Evolutionary conservation across 2,888 invertebrate genomes (phyloP).

Genomic region (Isoperla grammatica): DNA sequence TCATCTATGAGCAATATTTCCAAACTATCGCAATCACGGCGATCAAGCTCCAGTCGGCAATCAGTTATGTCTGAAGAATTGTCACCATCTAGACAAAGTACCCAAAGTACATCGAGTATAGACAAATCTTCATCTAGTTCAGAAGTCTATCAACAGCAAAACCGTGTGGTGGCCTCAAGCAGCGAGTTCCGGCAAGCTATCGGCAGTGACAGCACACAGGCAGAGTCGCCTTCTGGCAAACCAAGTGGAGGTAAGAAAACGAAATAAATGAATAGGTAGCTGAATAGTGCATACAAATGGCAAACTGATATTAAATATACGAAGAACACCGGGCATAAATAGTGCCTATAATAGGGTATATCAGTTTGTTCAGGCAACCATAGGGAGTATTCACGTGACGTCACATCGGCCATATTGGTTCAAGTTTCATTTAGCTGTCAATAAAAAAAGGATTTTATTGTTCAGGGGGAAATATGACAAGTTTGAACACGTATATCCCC

Average conservation of each 20-base stretch:
- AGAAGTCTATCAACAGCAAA: slow-evolving; percentile 16
- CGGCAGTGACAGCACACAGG: slow-evolving; percentile 29
- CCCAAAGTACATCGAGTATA: not conserved
- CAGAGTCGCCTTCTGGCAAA: slow-evolving; percentile 20
- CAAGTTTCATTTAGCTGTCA: too few relatives aligned
- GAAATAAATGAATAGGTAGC: too few relatives aligned
- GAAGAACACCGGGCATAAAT: too few relatives aligned
- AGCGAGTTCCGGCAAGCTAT: slow-evolving; percentile 52
- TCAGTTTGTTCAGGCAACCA: too few relatives aligned
- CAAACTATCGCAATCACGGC: not conserved
- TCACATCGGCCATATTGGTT: too few relatives aligned
- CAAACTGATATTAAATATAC: too few relatives aligned
- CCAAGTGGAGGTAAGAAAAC: slow-evolving; percentile 12
- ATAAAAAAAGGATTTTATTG: too few relatives aligned
- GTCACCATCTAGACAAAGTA: not conserved
- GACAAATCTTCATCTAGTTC: slow-evolving; percentile 16
- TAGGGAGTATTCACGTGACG: too few relatives aligned
- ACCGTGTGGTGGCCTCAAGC: slow-evolving; percentile 20
- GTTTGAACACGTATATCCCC: too few relatives aligned
- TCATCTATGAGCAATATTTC: slow-evolving; percentile 2
- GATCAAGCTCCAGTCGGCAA: slow-evolving; percentile 3
- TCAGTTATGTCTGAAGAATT: not conserved
- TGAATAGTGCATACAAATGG: too few relatives aligned
- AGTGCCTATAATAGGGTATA: too few relatives aligned
- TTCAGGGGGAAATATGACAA: too few relatives aligned